A percentile compares a stretch with the other conserved stretches of the same genome.
Conservation (phyloP, 2,113 vertebrate genomes). For the Mustelus asterias region DNA sequence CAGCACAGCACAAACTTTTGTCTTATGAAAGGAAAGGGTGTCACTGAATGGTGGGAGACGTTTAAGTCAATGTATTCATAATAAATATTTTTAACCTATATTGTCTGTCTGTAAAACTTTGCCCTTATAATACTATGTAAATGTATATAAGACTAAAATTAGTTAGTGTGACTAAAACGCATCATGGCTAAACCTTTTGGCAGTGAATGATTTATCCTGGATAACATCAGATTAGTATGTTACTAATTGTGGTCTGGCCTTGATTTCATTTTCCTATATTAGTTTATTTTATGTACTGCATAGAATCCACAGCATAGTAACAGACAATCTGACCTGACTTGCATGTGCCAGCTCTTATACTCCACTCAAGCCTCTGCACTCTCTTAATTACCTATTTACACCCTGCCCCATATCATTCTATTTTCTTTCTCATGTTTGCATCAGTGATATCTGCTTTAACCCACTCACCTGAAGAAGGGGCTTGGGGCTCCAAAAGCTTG, state of each 20-base stretch:
- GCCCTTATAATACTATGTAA: no score
- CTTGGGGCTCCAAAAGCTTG: no score
- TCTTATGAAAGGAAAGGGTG: no score
- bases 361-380: not conserved
- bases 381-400: not conserved
- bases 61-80: not conserved
- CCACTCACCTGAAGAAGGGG: no score
- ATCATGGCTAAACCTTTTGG: not conserved
- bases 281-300: not conserved
- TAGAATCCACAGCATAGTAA: not conserved
- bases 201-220: not conserved
- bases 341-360: not conserved
- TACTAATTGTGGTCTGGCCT: not conserved
- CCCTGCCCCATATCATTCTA: not conserved
- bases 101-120: not conserved
- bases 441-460: not conserved
- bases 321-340: not conserved
- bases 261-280: not conserved
- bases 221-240: not conserved
- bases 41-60: no score
- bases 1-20: no score
- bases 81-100: not conserved
- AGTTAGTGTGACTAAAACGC: not conserved
- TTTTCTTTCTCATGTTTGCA: not conserved
- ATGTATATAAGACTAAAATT: not conserved